phyloP scores from a whole-genome alignment of 2,797 vertebrate genomes.

The Gobio occitaniae region DNA sequence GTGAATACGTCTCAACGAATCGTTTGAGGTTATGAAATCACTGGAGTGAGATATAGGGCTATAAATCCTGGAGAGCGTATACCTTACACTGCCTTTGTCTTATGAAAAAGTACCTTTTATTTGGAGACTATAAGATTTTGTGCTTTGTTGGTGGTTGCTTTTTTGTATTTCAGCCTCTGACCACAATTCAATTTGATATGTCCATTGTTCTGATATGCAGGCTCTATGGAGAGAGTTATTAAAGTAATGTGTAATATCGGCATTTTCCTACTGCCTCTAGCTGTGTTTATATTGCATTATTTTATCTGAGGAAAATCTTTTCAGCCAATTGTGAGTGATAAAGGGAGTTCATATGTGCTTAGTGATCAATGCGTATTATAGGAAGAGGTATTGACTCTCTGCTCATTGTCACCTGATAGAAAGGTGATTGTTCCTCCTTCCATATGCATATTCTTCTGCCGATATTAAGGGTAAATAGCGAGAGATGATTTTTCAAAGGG shows the following conservation, averaged over 20 bases:
- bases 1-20: conserved; percentile 13
- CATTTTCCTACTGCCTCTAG: conserved; percentile 45
- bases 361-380: conserved; percentile 60
- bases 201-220: conserved; percentile 45
- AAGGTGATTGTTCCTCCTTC: conserved; percentile 53
- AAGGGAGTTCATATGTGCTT: conserved; percentile 31
- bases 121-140: conserved; percentile 40
- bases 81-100: conserved; percentile 11
- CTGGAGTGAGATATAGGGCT: conserved; percentile 22
- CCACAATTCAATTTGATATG: conserved; percentile 44
- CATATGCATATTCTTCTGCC: conserved; percentile 19
- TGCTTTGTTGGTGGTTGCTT: conserved; percentile 1
- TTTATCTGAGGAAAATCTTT: conserved; percentile 42
- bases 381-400: conserved; percentile 59
- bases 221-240: conserved; percentile 46
- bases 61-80: conserved; percentile 42
- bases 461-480: background rate
- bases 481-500: conserved; percentile 7
- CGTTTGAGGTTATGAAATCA: conserved; percentile 13
- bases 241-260: conserved; percentile 51
- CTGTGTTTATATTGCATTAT: conserved; percentile 50
- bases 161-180: conserved; percentile 34
- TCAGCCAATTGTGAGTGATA: conserved; percentile 21
- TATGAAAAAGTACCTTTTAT: conserved; percentile 27
- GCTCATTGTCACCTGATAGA: conserved; percentile 50